A percentile compares a stretch with the other conserved stretches of the same genome.
Evolutionary conservation across 1,140 invertebrate species (phyloP).

Genomic region (Bombus terrestris): DNA sequence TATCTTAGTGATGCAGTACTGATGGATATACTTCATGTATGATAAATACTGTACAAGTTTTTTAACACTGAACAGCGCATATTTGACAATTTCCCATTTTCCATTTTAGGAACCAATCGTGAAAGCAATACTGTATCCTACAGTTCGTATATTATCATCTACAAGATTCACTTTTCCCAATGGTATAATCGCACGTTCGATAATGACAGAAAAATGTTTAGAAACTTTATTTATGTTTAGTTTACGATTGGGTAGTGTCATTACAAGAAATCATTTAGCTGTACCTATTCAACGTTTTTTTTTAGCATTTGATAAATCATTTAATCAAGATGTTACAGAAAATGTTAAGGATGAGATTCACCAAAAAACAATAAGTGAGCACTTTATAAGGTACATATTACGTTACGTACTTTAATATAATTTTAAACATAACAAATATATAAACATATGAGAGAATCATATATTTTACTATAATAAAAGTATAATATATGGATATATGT

Average conservation of each 20-base stretch:
- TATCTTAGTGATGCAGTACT: slow-evolving; percentile 92
- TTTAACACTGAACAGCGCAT: neutral
- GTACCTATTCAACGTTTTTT: slow-evolving; percentile 89
- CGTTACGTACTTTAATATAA: neutral
- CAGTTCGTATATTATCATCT: slow-evolving; percentile 88
- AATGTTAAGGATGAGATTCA: slow-evolving; percentile 36
- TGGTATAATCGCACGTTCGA: slow-evolving; percentile 87
- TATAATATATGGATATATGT: neutral
- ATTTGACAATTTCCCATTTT: slow-evolving; percentile 11
- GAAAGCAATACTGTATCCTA: slow-evolving; percentile 90
- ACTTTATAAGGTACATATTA: slow-evolving; percentile 36
- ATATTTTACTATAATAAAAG: neutral
- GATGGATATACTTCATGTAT: slow-evolving; percentile 92
- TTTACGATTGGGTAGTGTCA: slow-evolving; percentile 91
- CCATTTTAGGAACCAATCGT: slow-evolving; percentile 86
- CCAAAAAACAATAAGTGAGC: slow-evolving; percentile 30
- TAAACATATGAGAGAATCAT: neutral
- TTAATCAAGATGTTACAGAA: slow-evolving; percentile 40
- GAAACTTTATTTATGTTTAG: slow-evolving; percentile 91
- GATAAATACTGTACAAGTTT: slow-evolving; percentile 19
- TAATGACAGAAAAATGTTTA: slow-evolving; percentile 90
- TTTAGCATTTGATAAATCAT: slow-evolving; percentile 92
- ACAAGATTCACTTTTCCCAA: slow-evolving; percentile 90
- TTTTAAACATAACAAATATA: neutral
- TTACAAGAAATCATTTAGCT: slow-evolving; percentile 90